Evolutionary conservation across 2,888 invertebrate genomes (phyloP).

Genomic region (Crossocerus cetratus): DNA sequence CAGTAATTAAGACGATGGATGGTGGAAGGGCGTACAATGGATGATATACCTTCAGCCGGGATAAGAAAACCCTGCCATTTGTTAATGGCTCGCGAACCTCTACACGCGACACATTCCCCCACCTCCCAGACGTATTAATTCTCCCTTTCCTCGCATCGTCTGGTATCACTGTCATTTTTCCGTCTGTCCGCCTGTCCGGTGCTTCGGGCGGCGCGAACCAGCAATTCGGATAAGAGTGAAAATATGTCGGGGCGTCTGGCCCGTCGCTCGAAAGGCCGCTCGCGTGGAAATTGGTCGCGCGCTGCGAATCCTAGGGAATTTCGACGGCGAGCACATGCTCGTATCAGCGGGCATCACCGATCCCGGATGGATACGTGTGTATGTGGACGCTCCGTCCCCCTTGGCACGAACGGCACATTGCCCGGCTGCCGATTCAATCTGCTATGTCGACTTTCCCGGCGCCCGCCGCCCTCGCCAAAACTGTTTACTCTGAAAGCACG

Average conservation of each 20-base stretch:
- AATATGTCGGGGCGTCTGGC: conserved; percentile 42
- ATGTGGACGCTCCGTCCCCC: conserved; percentile 9
- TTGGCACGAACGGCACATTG: background rate
- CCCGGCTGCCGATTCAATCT: too few relatives aligned
- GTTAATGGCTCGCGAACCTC: conserved; percentile 40
- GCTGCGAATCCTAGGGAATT: conserved; percentile 55
- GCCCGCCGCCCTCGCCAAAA: background rate
- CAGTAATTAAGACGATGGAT: conserved; percentile 62
- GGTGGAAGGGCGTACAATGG: conserved; percentile 40
- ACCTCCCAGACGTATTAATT: too few relatives aligned
- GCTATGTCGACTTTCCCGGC: background rate
- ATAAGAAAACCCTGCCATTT: conserved; percentile 45
- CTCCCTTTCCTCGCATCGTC: too few relatives aligned
- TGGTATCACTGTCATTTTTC: too few relatives aligned
- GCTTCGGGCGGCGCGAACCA: too few relatives aligned
- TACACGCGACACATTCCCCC: background rate
- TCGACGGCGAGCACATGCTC: conserved; percentile 56
- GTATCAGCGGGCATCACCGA: conserved; percentile 51
- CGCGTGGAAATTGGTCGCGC: conserved; percentile 55
- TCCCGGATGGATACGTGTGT: conserved; percentile 33
- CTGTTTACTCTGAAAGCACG: background rate
- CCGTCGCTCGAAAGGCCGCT: conserved; percentile 51
- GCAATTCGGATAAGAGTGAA: conserved; percentile 7
- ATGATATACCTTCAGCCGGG: conserved; percentile 48
- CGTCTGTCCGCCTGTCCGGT: too few relatives aligned